phyloP scores from a whole-genome alignment of 2,797 vertebrate species.

The Etheostoma perlongum region DNA sequence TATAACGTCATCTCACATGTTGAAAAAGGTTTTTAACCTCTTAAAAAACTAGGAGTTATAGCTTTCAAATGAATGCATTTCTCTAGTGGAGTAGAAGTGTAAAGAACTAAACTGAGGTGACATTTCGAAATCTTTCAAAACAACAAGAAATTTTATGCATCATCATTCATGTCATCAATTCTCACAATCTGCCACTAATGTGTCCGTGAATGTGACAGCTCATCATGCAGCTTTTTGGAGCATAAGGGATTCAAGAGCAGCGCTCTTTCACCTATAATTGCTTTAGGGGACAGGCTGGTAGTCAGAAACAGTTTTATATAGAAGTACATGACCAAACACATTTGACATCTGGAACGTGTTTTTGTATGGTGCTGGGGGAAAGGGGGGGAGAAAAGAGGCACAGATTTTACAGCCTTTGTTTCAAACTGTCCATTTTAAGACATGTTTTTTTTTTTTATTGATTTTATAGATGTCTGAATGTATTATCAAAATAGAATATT shows the following conservation, averaged over 20 bases:
- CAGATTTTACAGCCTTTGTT: conserved; percentile 7
- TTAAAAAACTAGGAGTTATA: background rate
- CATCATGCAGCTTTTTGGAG: conserved; percentile 35
- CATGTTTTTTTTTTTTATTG: too few relatives aligned
- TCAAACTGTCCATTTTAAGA: conserved; percentile 25
- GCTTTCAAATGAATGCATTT: background rate
- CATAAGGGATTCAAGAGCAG: conserved; percentile 22
- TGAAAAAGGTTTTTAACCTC: background rate
- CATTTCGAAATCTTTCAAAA: conserved; percentile 25
- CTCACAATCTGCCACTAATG: conserved; percentile 39
- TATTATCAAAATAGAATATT: background rate
- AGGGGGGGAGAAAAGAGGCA: background rate
- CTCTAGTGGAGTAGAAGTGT: background rate
- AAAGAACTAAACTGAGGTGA: background rate
- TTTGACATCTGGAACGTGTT: conserved; percentile 72
- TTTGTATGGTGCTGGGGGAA: conserved; percentile 3
- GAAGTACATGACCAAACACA: conserved; percentile 49
- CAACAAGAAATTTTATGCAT: conserved; percentile 8
- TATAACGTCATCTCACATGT: background rate
- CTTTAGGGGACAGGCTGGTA: conserved; percentile 66
- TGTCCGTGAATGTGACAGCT: conserved; percentile 50
- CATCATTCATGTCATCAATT: conserved; percentile 5
- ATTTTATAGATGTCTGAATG: conserved; percentile 7
- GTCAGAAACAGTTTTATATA: conserved; percentile 55
- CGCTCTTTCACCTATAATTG: conserved; percentile 49